Evolutionary conservation across 2,113 vertebrate genomes (phyloP).

Genomic region (Nothoprocta pentlandii): DNA sequence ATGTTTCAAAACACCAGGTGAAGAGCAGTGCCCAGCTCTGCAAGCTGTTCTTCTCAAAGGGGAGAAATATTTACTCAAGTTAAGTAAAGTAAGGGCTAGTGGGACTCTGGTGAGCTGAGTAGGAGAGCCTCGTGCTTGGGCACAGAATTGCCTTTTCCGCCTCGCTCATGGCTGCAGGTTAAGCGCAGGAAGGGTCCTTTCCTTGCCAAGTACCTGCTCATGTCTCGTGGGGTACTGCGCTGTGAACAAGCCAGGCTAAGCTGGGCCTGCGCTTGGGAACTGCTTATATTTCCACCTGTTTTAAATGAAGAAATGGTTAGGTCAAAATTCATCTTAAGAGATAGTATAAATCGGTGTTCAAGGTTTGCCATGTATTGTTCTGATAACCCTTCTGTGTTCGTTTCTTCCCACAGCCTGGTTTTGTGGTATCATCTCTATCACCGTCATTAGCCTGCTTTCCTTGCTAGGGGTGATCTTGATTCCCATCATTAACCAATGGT

Average conservation of each 20-base stretch:
- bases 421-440: constrained; percentile 97
- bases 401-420: constrained; percentile 85
- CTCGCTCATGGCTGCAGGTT: background rate
- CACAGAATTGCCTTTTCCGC: background rate
- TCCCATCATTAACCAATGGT: constrained; percentile 96
- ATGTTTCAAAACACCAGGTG: background rate
- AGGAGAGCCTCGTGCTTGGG: background rate
- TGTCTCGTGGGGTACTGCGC: background rate
- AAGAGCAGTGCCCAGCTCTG: background rate
- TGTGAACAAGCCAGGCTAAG: background rate
- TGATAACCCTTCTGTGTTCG: constrained; percentile 60
- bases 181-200: background rate
- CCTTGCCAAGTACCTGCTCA: background rate
- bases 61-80: background rate
- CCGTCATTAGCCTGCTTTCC: constrained; percentile 97
- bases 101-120: background rate
- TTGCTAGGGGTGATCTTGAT: constrained; percentile 95
- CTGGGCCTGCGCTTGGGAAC: background rate
- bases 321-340: background rate
- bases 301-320: background rate
- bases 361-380: background rate
- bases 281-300: background rate
- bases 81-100: background rate
- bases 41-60: background rate
- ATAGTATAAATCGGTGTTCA: background rate